Evolutionary conservation across 2,113 vertebrate species (phyloP), one percentile per base, ranked within the genome.

Genomic region (Perognathus longimembris): DNA sequence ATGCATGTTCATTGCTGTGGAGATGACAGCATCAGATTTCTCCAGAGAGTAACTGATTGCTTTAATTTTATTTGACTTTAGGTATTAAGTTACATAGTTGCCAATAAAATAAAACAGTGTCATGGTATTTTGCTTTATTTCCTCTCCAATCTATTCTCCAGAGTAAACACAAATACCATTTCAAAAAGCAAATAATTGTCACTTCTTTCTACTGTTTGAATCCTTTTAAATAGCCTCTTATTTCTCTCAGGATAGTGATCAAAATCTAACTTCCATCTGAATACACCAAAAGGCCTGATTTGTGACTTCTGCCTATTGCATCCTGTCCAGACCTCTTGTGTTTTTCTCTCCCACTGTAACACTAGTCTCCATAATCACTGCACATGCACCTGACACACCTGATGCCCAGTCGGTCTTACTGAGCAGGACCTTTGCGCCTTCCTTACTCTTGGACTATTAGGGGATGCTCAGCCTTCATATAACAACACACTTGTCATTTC

Each of bases 41-140:
- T 82, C 28, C 14, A 74, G 70, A 76, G 30, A 80, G 15, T 71
- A 57, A 66, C n/a, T 5, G 36, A 20, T 80, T 76, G 17, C 83
- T 89, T 69, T n/a, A 80, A 28, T 78, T 81, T 40, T 89, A 61
- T 74, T 81, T 26, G 17, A 81, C 63, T 77, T 61, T 36, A 82
- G 45, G 6, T 76, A 92, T 90, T 92, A 64, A 67, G 40, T 93
- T 45, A 74, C 6, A 69, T 69, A 92, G 81, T 26, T 89, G 40
- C 30, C 80, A 66, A 71, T 64, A 76, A 86, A 75, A 74, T 66
- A 81, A 76, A 86, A 89, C 38, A 38, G 4, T 74, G 75, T n/a
- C 12, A 45, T 30, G 8, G 1, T 45, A 32, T n/a, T 94, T 85
- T 28, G 42, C 14, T 26, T 89, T 30, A 54, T 54, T 91, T 74